Evolutionary conservation across 2,113 vertebrate genomes (phyloP), one percentile per base, ranked within the genome.

Genomic region (Ciconia boyciana): DNA sequence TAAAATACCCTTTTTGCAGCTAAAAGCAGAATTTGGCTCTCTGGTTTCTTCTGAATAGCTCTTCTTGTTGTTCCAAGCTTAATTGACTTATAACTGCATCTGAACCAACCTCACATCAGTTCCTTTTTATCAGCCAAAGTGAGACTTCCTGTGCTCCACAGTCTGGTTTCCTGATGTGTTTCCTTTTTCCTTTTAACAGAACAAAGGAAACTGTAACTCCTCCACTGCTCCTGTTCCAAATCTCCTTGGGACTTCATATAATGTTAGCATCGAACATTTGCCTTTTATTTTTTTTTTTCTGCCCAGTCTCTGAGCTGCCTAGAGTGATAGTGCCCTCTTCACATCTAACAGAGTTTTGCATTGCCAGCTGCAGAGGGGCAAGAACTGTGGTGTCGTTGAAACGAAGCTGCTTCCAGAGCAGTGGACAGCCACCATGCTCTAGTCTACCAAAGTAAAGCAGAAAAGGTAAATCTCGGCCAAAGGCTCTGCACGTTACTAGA

Each of bases 131-230:
- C 99, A 98, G 98, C 96, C 98, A 97, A 98, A 98, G 98, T 96
- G 98, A 98, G 98, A 98, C 97, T 99, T 99, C 99, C 99, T 99
- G 99, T 98, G 98, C 98, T 98, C 98, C 98, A 96, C 98, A 98
- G 99, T 99, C 98, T 99, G 97, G 98, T 98, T 99, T 99, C 99
- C 99, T 99, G 98, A 98, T 99, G 98, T 98, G 98, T 99, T 99
- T 99, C 99, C 99, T 98, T 98, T 99, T 99, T 98, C 99, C 98
- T 98, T 97, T 96, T 98, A 96, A 98, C 97, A 98, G 98, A 99
- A 99, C 99, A 99, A 99, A 99, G 98, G 98, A 99, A 99, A 94
- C 97, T 91, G 98, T 98, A 98, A 96, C 96, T 98, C 96, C 97
- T 98, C 78, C 0, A 3, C 92, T 90, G 96, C 96, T 96, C 96